phyloP scores from a whole-genome alignment of 1,140 invertebrate genomes.

The Pectinophora gossypiella region DNA sequence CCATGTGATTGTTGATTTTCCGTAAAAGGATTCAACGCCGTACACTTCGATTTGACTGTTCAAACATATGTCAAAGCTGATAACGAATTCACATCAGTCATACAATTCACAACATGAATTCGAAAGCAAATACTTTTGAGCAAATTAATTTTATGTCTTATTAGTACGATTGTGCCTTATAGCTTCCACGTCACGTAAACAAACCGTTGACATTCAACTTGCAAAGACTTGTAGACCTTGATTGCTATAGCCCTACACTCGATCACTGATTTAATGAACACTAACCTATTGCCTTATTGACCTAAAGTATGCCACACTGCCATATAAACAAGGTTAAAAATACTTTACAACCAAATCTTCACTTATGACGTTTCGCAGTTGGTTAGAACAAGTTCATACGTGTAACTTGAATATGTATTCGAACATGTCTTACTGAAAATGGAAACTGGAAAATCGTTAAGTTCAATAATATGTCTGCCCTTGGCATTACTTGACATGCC shows the following conservation, averaged over 20 bases:
- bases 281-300: not conserved
- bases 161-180: too few relatives aligned
- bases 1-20: conserved; percentile 32
- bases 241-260: conserved; percentile 26
- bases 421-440: conserved; percentile 62
- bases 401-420: conserved; percentile 22
- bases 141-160: too few relatives aligned
- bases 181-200: too few relatives aligned
- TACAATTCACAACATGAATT: too few relatives aligned
- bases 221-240: conserved; percentile 35
- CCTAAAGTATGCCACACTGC: conserved; percentile 3
- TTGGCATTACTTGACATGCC: conserved; percentile 48
- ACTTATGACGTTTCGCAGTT: not conserved
- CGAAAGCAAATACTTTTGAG: too few relatives aligned
- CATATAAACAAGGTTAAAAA: conserved; percentile 10
- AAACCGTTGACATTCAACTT: conserved; percentile 45
- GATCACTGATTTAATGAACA: conserved; percentile 3
- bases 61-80: too few relatives aligned
- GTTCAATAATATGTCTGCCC: conserved; percentile 30
- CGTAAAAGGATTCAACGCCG: conserved; percentile 31
- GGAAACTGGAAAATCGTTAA: conserved; percentile 60
- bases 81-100: too few relatives aligned
- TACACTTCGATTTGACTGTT: too few relatives aligned
- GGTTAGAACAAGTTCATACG: not conserved
- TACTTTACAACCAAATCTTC: not conserved